phyloP scores from a whole-genome alignment of 2,113 vertebrate genomes.

The Cranoglanis bouderius region DNA sequence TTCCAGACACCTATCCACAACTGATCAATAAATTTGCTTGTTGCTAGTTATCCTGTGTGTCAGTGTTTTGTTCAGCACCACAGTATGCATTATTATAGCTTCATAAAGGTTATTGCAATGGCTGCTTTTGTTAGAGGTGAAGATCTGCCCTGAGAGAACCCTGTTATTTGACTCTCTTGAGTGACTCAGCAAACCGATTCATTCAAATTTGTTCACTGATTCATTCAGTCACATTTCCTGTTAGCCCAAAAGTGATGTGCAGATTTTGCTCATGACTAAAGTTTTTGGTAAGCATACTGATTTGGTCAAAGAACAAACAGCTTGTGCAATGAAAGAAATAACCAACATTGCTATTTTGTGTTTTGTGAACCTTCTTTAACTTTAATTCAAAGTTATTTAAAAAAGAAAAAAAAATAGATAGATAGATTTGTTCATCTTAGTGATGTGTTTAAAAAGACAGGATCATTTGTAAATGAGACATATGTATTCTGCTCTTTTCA shows the following conservation, averaged over 20 bases:
- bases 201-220: not conserved
- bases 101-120: not conserved
- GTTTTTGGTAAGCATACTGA: not conserved
- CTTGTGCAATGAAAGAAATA: not conserved
- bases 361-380: not conserved
- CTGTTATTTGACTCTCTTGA: not conserved
- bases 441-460: not conserved
- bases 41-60: not conserved
- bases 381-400: not conserved
- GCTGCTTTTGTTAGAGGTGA: not conserved
- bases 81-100: not conserved
- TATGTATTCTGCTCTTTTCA: not conserved
- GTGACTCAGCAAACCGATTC: not conserved
- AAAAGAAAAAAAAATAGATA: not conserved
- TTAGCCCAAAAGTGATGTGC: not conserved
- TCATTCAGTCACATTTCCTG: not conserved
- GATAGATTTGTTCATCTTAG: not conserved
- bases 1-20: not conserved
- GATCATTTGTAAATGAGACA: not conserved
- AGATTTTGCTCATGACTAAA: not conserved
- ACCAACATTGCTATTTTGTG: not conserved
- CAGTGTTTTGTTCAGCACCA: not conserved
- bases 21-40: not conserved
- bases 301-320: not conserved
- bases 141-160: too few relatives aligned